Percentiles rank a stretch among this genome's conserved stretches.
Conservation (phyloP, 2,888 invertebrate genomes). For the Leucania comma region DNA sequence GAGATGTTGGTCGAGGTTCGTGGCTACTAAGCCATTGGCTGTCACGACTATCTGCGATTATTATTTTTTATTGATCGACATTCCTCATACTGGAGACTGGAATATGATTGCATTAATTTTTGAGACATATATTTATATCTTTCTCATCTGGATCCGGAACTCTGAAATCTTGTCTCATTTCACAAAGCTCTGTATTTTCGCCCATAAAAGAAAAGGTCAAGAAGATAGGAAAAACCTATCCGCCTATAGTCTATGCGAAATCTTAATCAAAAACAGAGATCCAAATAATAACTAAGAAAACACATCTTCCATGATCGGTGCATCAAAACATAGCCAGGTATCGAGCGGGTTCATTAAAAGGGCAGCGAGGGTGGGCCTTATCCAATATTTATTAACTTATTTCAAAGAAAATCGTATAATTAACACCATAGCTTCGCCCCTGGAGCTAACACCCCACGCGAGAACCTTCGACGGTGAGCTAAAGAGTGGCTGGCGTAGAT, state of each 20-base stretch:
- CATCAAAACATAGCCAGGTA: constrained; percentile 59
- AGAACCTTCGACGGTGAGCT: constrained; percentile 62
- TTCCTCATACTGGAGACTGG: too few relatives aligned
- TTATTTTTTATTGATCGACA: too few relatives aligned
- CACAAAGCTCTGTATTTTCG: neutral
- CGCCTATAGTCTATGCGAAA: constrained; percentile 1
- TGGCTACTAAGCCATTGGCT: too few relatives aligned
- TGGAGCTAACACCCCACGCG: constrained; percentile 71
- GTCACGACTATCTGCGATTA: too few relatives aligned
- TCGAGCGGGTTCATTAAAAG: constrained; percentile 80
- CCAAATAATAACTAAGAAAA: constrained; percentile 33
- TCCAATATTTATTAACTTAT: constrained; percentile 91
- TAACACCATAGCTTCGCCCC: constrained; percentile 80
- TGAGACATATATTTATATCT: too few relatives aligned
- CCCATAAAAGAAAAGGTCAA: neutral
- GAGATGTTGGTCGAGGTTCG: too few relatives aligned
- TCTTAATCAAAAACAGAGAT: neutral
- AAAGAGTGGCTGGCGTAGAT: constrained; percentile 58
- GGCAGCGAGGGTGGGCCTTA: constrained; percentile 84
- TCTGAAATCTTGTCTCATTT: too few relatives aligned
- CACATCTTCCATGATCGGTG: constrained; percentile 50
- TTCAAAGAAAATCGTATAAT: constrained; percentile 91
- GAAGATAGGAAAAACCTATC: neutral
- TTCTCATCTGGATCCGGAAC: too few relatives aligned
- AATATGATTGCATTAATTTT: too few relatives aligned